Evolutionary conservation across 2,113 vertebrate genomes (phyloP).

Genomic region (Hypomesus transpacificus): DNA sequence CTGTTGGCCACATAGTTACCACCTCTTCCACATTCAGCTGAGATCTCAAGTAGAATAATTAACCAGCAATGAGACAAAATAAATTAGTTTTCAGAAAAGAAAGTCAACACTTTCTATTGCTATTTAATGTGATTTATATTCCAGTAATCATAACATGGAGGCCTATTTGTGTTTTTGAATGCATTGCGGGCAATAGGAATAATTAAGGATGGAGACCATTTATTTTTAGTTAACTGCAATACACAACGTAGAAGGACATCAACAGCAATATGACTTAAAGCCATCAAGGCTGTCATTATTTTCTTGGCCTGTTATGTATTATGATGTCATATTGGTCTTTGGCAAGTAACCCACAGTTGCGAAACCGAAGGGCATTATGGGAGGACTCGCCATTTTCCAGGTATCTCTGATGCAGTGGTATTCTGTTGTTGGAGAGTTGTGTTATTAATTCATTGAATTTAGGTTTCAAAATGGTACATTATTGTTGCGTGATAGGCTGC

Average conservation of each 20-base stretch:
- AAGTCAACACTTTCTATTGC: no score
- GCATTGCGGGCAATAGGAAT: neutral
- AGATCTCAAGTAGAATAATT: slow-evolving; percentile 19
- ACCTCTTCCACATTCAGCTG: slow-evolving; percentile 12
- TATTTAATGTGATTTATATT: neutral
- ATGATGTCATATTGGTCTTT: neutral
- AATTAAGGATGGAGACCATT: slow-evolving; percentile 3
- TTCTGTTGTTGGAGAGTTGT: no score
- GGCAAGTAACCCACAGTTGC: no score
- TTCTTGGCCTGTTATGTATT: neutral
- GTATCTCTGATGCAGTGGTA: no score
- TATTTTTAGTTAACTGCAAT: no score
- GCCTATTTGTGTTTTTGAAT: neutral
- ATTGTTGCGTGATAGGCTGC: no score
- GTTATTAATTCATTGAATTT: no score
- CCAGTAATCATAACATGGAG: neutral
- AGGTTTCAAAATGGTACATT: no score
- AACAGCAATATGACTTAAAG: no score
- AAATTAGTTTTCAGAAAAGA: neutral
- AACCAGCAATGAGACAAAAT: neutral
- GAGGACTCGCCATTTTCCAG: no score
- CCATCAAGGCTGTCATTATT: slow-evolving; percentile 13
- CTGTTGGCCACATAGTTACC: neutral
- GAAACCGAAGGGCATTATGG: no score
- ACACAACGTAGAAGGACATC: no score